A percentile compares a stretch with the other conserved stretches of the same genome.
phyloP scores from a whole-genome alignment of 2,113 vertebrate genomes.

The Rhabdornis inornatus region DNA sequence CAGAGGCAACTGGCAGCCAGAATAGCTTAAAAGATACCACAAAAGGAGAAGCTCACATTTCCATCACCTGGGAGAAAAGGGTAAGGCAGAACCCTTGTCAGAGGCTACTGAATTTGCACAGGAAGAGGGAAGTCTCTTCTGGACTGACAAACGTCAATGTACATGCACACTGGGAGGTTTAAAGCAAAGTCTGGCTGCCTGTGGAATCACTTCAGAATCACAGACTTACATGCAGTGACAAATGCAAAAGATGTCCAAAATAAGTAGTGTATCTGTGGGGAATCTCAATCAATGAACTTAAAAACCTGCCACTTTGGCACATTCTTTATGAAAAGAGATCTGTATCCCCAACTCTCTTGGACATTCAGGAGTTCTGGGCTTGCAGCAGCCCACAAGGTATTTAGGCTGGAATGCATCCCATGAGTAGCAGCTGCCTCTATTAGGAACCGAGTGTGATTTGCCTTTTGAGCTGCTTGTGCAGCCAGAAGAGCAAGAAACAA shows the following conservation, averaged over 20 bases:
- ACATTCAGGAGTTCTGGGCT: neutral
- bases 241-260: neutral
- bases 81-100: neutral
- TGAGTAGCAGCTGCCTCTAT: neutral
- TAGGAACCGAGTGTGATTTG: neutral
- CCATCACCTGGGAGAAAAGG: neutral
- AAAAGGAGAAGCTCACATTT: neutral
- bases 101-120: neutral
- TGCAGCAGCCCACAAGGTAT: neutral
- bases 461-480: neutral
- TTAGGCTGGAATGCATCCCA: neutral
- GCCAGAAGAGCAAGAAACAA: neutral
- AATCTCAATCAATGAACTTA: neutral
- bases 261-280: neutral
- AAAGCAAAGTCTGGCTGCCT: neutral
- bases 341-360: rapidly evolving
- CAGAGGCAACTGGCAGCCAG: neutral
- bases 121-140: neutral
- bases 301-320: neutral
- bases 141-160: neutral
- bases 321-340: neutral
- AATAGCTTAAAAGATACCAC: neutral
- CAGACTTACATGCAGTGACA: neutral
- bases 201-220: neutral
- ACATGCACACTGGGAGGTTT: neutral